These are phyloP conservation scores for Silurus asotus DNA, from an alignment of 2,113 vertebrate species.

Conservation along the genomic window DNA sequence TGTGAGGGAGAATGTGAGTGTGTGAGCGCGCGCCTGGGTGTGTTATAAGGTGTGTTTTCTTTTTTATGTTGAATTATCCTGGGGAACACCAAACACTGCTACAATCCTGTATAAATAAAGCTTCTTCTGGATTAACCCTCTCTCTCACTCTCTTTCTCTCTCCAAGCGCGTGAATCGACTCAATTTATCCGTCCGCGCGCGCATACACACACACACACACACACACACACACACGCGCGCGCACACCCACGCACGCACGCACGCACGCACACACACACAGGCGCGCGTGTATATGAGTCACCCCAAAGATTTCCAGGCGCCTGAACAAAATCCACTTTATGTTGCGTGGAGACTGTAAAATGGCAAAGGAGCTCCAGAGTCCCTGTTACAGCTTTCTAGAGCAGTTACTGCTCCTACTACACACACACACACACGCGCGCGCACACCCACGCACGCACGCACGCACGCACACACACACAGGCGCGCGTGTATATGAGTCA, in stretches of 20 bases:
- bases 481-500: conserved; percentile 19
- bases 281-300: conserved; percentile 19
- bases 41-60: background rate
- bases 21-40: background rate
- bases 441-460: background rate
- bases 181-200: conserved; percentile 16
- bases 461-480: background rate
- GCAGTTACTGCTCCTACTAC: conserved; percentile 71
- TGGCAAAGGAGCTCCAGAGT: background rate
- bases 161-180: background rate
- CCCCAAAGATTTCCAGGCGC: conserved; percentile 20
- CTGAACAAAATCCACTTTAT: conserved; percentile 22
- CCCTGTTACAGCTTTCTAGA: conserved; percentile 16
- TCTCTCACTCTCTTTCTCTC: background rate
- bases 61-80: background rate
- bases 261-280: background rate
- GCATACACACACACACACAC: no score
- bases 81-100: background rate
- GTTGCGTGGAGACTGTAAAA: background rate
- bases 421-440: no score
- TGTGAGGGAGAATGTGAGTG: background rate
- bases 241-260: no score
- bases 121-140: background rate
- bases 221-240: no score
- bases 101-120: background rate